Base-by-base conservation (phyloP, 2,113 vertebrate genomes). In the Zingel zingel region DNA sequence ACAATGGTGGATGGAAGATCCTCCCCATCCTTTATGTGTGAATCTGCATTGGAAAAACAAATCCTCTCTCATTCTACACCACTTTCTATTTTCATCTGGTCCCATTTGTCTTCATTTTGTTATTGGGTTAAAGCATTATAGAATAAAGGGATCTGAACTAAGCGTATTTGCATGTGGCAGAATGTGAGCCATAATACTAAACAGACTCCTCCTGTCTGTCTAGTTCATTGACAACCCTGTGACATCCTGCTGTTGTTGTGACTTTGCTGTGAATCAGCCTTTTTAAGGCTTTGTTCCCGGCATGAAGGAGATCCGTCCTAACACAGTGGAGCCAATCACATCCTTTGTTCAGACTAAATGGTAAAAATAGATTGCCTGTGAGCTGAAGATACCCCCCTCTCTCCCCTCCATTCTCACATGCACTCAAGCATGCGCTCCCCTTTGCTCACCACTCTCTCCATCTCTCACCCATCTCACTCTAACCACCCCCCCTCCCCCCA, bases 361-460 rank as follows among this genome's bases (percentile, higher is more conserved):
- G 92, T 94, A 94, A 94, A 94, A 94, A 93, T 93, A 94, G 94
- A 93, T 93, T 89, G 90, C 87, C 82, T 91, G 74, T 83, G 88
- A 86, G 90, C 82, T 84, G 86, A 87, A 90, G 84, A 77, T 82
- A 51, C 77, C 72, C 87, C 85, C 81, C 43, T 36, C 14, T 15
- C 62, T 2, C 33, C 50, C 21, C 65, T 18, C 33, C 74, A 50
- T 72, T 78, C 86, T 83, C 85, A 79, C 86, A 91, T 80, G 80
- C 90, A 89, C 86, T 87, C 87, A 87, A 83, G 71, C 86, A 87
- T 84, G 75, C 74, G 43, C 77, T 84, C 87, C 88, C 81, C 84
- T 84, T 87, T 85, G 81, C 86, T 88, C 79, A 53, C 74, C 79
- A 76, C 72, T 86, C 79, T 88, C 82, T 73, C 70, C 1, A 21